Conservation (phyloP, 2,113 vertebrate genomes). For the Phalacrocorax brasilianus region DNA sequence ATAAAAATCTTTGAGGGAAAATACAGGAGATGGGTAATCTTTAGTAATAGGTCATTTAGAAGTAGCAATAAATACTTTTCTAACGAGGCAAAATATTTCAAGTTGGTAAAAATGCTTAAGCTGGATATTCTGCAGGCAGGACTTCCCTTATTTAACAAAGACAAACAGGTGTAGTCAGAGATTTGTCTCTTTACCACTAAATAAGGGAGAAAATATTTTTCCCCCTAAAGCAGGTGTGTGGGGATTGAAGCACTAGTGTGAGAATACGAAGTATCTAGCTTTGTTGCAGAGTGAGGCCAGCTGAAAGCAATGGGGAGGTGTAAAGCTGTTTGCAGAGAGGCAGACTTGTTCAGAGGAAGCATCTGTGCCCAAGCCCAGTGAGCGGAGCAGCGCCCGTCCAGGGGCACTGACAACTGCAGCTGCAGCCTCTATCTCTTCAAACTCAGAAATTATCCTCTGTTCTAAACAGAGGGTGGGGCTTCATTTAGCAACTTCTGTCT, state of each 20-base stretch:
- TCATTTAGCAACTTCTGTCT: not conserved
- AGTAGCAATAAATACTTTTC: conserved; percentile 28
- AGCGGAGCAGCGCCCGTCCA: rapidly evolving
- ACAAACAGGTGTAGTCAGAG: not conserved
- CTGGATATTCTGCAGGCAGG: not conserved
- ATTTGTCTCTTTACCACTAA: not conserved
- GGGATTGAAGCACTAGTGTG: not conserved
- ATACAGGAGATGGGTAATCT: not conserved
- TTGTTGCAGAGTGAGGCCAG: not conserved
- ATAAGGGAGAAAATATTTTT: conserved; percentile 3
- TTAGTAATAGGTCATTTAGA: conserved; percentile 15
- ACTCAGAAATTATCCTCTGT: not conserved
- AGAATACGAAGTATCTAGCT: not conserved
- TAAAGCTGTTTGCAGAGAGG: not conserved
- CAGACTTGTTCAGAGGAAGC: not conserved
- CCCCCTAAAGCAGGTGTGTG: not conserved
- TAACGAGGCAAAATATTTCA: conserved; percentile 42
- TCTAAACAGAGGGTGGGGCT: not conserved
- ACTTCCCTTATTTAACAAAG: conserved; percentile 15
- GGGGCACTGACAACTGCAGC: not conserved
- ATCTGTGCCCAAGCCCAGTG: not conserved
- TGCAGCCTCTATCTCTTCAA: not conserved
- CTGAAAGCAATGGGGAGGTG: not conserved
- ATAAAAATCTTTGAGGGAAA: conserved; percentile 39
- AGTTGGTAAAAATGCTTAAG: not conserved